Evolutionary conservation across 2,113 vertebrate species (phyloP).

Genomic region (Neodon shergylaensis): DNA sequence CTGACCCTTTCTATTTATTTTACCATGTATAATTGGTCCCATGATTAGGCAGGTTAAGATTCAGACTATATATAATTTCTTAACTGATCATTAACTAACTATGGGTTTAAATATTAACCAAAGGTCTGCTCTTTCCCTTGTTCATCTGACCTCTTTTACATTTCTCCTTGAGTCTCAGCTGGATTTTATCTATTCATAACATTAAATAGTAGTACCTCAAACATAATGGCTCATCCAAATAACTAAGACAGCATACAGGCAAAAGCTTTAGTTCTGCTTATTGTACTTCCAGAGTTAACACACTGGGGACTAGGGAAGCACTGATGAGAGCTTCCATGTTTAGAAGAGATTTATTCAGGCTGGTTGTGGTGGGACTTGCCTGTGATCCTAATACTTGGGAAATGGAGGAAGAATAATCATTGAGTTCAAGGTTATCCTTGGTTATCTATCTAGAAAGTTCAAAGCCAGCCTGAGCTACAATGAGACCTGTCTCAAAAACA

Average conservation of each 20-base stretch:
- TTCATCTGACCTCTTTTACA: constrained; percentile 74
- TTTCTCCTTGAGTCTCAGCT: constrained; percentile 65
- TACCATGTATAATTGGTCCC: constrained; percentile 78
- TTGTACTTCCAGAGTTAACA: background rate
- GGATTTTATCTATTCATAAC: constrained; percentile 68
- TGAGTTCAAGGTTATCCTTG: background rate
- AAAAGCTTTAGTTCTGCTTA: constrained; percentile 49
- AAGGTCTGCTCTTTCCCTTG: constrained; percentile 68
- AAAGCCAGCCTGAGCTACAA: background rate
- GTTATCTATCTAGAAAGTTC: background rate
- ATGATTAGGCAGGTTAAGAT: constrained; percentile 76
- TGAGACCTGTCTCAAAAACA: background rate
- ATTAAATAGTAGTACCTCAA: constrained; percentile 61
- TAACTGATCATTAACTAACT: constrained; percentile 78
- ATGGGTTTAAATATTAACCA: constrained; percentile 78
- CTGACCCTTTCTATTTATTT: constrained; percentile 71
- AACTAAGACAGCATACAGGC: constrained; percentile 49
- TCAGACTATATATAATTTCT: constrained; percentile 71
- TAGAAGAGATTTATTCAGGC: constrained; percentile 7
- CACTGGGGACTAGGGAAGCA: background rate
- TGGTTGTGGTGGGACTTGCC: background rate
- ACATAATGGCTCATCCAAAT: constrained; percentile 57
- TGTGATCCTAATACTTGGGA: background rate
- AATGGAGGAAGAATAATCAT: background rate
- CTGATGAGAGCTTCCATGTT: constrained; percentile 25